Evolutionary conservation across 1,140 invertebrate species (phyloP).

Genomic region (Conus ventricosus): DNA sequence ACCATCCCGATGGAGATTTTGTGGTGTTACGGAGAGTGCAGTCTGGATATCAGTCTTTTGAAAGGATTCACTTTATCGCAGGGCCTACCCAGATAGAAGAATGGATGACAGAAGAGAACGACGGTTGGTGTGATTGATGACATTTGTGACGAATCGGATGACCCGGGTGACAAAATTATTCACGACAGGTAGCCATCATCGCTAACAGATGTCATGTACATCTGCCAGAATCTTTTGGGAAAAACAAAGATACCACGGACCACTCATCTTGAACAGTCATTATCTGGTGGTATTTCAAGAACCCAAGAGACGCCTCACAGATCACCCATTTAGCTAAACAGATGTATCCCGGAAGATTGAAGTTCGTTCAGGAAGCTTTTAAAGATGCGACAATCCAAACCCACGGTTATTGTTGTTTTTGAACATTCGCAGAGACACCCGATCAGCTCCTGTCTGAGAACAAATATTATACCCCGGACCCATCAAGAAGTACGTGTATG

Average conservation of each 20-base stretch:
- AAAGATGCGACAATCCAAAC: background rate
- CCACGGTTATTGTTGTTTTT: background rate
- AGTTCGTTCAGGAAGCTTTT: background rate
- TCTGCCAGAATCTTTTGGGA: slow-evolving; percentile 3
- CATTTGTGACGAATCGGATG: background rate
- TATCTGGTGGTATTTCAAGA: background rate
- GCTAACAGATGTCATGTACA: background rate
- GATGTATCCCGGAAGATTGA: background rate
- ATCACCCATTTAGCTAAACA: slow-evolving; percentile 5
- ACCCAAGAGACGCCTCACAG: background rate
- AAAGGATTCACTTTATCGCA: background rate
- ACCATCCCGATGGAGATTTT: background rate
- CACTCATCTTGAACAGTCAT: background rate
- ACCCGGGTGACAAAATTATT: background rate
- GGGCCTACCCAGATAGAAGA: background rate
- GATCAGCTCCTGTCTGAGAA: background rate
- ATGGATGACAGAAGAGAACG: background rate
- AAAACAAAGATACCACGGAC: background rate
- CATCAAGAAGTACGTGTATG: background rate
- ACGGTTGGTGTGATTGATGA: background rate
- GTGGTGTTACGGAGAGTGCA: background rate
- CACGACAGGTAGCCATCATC: background rate
- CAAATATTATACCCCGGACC: background rate
- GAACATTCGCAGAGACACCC: background rate
- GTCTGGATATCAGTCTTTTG: background rate